These are phyloP conservation scores for Drosophila pectinifera DNA, from an alignment of 1,140 invertebrate genomes.

Conservation along the genomic window DNA sequence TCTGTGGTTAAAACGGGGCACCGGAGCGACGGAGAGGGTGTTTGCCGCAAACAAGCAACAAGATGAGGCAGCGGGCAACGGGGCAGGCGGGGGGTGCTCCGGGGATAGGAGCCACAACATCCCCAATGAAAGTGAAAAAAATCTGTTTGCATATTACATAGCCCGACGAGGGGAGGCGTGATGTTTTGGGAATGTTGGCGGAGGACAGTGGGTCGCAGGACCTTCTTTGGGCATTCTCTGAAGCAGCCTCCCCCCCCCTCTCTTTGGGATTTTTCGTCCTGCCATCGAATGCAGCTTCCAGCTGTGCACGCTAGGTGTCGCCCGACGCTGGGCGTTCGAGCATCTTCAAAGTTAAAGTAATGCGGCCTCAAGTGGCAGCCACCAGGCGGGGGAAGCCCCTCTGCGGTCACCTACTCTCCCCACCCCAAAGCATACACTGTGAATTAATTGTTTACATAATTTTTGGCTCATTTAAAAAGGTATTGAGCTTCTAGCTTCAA, in stretches of 20 bases:
- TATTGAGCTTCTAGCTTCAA: background rate
- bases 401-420: constrained; percentile 3
- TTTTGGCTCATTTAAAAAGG: background rate
- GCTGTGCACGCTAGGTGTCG: constrained; percentile 81
- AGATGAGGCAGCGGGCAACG: background rate
- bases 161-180: constrained; percentile 17
- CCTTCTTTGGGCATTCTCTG: background rate
- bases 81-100: background rate
- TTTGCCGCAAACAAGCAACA: constrained; percentile 74
- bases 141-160: constrained; percentile 77
- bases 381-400: constrained; percentile 38
- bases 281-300: constrained; percentile 56
- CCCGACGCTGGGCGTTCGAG: constrained; percentile 59
- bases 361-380: constrained; percentile 79
- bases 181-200: constrained; percentile 16
- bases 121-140: constrained; percentile 77
- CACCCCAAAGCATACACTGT: background rate
- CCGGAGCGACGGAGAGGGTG: constrained; percentile 32
- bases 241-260: too few relatives aligned
- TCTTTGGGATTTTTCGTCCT: constrained; percentile 3
- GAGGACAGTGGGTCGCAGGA: constrained; percentile 39
- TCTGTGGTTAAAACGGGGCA: constrained; percentile 50
- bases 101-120: constrained; percentile 38
- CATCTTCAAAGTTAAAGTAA: constrained; percentile 82
- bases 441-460: background rate